Evolutionary conservation across 2,888 invertebrate species (phyloP), one percentile per base, ranked within the genome.

Genomic region (Rotaria magnacalcarata): DNA sequence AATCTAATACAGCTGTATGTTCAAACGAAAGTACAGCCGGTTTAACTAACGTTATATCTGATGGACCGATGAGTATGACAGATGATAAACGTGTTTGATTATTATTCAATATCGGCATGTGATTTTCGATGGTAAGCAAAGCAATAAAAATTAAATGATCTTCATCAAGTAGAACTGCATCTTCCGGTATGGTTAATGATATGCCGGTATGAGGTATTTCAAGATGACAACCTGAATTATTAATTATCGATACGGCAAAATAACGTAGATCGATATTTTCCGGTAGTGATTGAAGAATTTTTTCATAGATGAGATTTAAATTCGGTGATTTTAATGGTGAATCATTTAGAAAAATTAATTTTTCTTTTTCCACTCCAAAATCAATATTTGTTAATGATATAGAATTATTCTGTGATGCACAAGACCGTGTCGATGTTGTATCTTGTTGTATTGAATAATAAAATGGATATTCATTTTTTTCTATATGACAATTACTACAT

Each of bases 11-110:
- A 19, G 84, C 86, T 50, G 85, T 43, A 74, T 86, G 86, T 21
- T 86, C 85, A 43, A 86, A 54, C 21, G 67, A 67, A 11, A 86
- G 67, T 43, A 86, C 43, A 47, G 84, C 67, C 56, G 86, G 86
- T 58, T 85, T 86, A 27, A 74, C 41, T n/a, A 80, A 47, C n/a
- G 80, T 80, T 19, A 80, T 80, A 24, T 80, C 43, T 6, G 80
- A 80, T 80, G 80, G 80, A n/a, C 80, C 80, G 0, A 80, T 80
- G 2, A 80, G n/a, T 47, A 80, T 47, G 34, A 80, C 80, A n/a
- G 80, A 47, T 80, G 80, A 80, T 80, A 80, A 47, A 80, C 47
- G 47, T 80, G 80, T n/a, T 80, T 80, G 47, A 47, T 80, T 24
- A n/a, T 11, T n/a, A 10, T 24, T 43, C 3, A 80, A n/a, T 47